A percentile compares a stretch with the other conserved stretches of the same genome.
These are phyloP conservation scores for Protonemura montana DNA, from an alignment of 2,888 invertebrate genomes.

Conservation along the genomic window DNA sequence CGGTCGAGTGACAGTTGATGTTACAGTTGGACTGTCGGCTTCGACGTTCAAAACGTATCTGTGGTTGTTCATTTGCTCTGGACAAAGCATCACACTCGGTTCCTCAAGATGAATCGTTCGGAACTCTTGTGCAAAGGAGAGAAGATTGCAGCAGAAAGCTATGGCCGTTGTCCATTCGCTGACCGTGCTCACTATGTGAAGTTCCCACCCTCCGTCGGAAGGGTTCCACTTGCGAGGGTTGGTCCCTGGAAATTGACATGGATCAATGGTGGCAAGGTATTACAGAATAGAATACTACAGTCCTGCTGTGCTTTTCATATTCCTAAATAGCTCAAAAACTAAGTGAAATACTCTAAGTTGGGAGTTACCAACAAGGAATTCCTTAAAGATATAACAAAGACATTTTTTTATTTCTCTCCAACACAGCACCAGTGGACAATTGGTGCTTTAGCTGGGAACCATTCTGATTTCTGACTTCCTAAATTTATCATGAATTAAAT, in stretches of 20 bases:
- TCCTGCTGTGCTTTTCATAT: neutral
- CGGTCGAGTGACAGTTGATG: neutral
- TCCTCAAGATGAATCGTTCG: conserved; percentile 62
- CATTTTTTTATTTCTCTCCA: too few species aligned
- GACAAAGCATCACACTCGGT: neutral
- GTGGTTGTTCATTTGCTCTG: neutral
- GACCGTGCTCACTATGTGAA: conserved; percentile 69
- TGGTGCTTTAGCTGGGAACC: too few species aligned
- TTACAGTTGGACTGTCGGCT: neutral
- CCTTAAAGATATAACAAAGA: too few species aligned
- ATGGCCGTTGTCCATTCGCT: conserved; percentile 74
- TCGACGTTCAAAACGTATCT: neutral
- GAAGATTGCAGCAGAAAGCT: conserved; percentile 67
- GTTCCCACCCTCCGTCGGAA: conserved; percentile 69
- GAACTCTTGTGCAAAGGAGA: conserved; percentile 72
- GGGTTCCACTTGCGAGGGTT: conserved; percentile 60
- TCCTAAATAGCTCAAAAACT: neutral
- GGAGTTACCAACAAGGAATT: too few species aligned
- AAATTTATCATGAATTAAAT: too few species aligned
- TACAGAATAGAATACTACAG: neutral
- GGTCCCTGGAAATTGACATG: neutral
- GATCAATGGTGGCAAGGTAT: too few species aligned
- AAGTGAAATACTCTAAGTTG: too few species aligned
- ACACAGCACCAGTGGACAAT: too few species aligned
- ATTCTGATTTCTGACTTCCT: too few species aligned